These are phyloP conservation scores for Tachystola acroxantha DNA, from an alignment of 2,888 invertebrate genomes.

Conservation along the genomic window DNA sequence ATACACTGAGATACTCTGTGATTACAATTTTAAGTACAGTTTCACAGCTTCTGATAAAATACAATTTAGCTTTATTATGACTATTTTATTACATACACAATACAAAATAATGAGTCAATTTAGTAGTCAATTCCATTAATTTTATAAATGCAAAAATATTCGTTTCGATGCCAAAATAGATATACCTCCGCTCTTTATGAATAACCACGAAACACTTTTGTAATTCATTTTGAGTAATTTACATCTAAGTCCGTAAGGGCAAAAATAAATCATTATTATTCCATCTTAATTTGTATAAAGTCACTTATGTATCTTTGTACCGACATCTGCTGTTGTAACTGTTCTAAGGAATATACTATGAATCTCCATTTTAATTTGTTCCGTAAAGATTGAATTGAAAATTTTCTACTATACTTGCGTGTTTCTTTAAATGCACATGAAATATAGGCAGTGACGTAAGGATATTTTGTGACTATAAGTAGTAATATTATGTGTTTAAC, in stretches of 20 bases:
- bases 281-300: constrained; percentile 1
- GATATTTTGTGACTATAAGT: constrained; percentile 32
- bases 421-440: constrained; percentile 28
- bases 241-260: constrained; percentile 1
- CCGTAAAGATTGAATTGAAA: not conserved
- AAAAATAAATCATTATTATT: constrained; percentile 1
- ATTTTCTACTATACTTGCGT: constrained; percentile 3
- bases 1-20: constrained; percentile 69
- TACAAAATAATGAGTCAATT: constrained; percentile 30
- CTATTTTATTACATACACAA: constrained; percentile 26
- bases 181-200: constrained; percentile 8
- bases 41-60: constrained; percentile 68
- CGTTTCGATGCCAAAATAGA: constrained; percentile 52
- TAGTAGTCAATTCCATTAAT: constrained; percentile 52
- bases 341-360: constrained; percentile 7
- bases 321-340: constrained; percentile 35
- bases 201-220: not conserved
- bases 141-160: constrained; percentile 44
- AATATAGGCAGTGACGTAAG: constrained; percentile 34
- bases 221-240: not conserved
- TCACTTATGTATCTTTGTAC: constrained; percentile 40
- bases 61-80: constrained; percentile 35
- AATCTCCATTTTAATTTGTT: constrained; percentile 2
- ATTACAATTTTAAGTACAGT: constrained; percentile 71
- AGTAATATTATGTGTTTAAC: not conserved